Base-by-base conservation (phyloP, 2,113 vertebrate species). In the Channa maculata region DNA sequence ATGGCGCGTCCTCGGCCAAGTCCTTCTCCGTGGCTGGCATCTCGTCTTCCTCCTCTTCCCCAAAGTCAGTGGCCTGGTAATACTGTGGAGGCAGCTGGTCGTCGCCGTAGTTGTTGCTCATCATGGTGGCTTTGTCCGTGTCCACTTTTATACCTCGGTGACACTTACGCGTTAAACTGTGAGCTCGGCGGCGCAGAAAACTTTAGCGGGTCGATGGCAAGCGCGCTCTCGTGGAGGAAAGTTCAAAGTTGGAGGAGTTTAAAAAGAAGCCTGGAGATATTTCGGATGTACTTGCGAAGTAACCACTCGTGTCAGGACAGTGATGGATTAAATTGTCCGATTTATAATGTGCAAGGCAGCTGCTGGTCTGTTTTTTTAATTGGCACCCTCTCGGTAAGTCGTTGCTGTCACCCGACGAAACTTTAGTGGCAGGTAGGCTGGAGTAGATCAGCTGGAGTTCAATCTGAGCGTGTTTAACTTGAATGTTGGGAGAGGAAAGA, bases 1-100 rank as follows among this genome's bases (percentile, higher is more conserved):
- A 99, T 0, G 97, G 97, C 48, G 97, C 97, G 85, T 99, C 97
- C 91, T 99, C 97, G 0, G 97, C 97, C 63, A 99, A 91, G 85
- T 99, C 97, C 89, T 99, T 99, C 93, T 99, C 97, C 1, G 96
- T 96, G 84, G 97, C 96, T 0, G 97, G 97, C 93, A 98, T 96
- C 88, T 99, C 94, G 67, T 94, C 97, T 79, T 96, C 89, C 83
- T 87, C 94, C 62, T 94, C 95, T 49, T 92, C 90, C 82, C 92
- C 94, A 34, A 88, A 83, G 65, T 94, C 93, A 4, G 92, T 89
- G 84, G 79, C 90, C 92, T 94, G 91, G 92, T 92, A 92, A 64
- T 93, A 92, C 79, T 93, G 92, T 5, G 92, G 91, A 53, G 89
- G 92, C 84, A 72, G 88, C 85, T 90, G 90, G 36, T 93, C 93